Base-by-base conservation (phyloP, 2,888 invertebrate genomes). In the Heliconius hortense region DNA sequence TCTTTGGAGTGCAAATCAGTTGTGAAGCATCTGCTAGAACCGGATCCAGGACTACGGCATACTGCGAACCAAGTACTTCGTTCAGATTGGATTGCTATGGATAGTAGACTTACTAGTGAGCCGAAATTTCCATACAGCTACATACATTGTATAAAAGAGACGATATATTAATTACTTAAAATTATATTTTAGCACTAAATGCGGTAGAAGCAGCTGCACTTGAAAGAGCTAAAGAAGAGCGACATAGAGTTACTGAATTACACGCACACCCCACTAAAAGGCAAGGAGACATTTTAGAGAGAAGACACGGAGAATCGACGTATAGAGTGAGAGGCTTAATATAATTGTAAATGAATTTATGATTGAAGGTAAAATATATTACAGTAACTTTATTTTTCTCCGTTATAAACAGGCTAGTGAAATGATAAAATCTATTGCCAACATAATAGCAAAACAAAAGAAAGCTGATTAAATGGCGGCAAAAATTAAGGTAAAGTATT, bases 81-180 rank as follows among this genome's bases (percentile, higher is more conserved):
- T 72, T 94, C 95, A 13, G 95, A 95, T 56, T 96, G 96, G 96
- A 92, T 96, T 82, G 94, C 94, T 79, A 96, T 96, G 95, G 96
- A 96, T 88, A 94, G 95, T 77, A 91, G 96, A 81, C 92, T 96
- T 64, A 92, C 91, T 53, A 89, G 94, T 94, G 83, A 90, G 73
- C 15, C 28, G 1, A 35, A 24, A 39, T n/a, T n/a, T 60, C 0
- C 10, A 8, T n/a, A 68, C 1, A 39, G 31, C n/a, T 39, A 53
- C 3, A 13, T n/a, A 69, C n/a, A 69, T 53, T 31, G 13, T 31
- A 53, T 53, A 21, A n/a, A 69, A 43, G 18, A n/a, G 10, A n/a
- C 35, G 15, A 39, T 35, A 60, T 60, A 24, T 48, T 59, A 26
- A 18, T 24, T 53, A 31, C 21, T 35, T 56, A 28, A 3, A 72